Percentiles rank a stretch among this genome's conserved stretches.
These are phyloP conservation scores for Tupaia chinensis DNA, from an alignment of 2,113 vertebrate species.

Conservation along the genomic window DNA sequence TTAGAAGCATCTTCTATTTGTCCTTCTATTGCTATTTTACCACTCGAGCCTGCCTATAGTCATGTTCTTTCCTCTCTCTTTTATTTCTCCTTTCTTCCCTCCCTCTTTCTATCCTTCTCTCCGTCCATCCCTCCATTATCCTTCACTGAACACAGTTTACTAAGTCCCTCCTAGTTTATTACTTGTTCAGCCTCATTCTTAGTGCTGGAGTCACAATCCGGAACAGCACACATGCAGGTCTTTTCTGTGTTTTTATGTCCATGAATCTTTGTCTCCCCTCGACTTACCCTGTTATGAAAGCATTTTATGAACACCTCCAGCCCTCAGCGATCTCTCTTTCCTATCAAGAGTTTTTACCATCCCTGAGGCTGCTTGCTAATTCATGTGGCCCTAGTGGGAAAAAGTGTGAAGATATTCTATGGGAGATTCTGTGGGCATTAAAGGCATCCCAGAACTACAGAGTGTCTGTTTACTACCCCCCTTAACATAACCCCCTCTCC, in stretches of 20 bases:
- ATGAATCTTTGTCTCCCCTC: neutral
- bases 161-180: neutral
- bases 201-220: neutral
- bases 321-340: neutral
- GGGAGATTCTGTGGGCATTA: conserved; percentile 37
- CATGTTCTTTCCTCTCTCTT: neutral
- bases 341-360: neutral
- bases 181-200: neutral
- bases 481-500: neutral
- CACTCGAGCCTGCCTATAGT: neutral
- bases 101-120: neutral
- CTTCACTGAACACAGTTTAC: neutral
- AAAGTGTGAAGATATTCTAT: neutral
- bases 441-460: conserved; percentile 7
- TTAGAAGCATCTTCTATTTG: neutral
- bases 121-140: neutral
- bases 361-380: neutral
- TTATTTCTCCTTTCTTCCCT: neutral
- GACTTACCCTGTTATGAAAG: neutral
- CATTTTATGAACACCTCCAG: neutral
- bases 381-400: neutral
- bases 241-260: neutral
- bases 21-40: neutral
- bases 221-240: neutral
- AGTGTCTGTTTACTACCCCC: neutral